phyloP scores from a whole-genome alignment of 2,888 invertebrate genomes.

The Volucella inflata region DNA sequence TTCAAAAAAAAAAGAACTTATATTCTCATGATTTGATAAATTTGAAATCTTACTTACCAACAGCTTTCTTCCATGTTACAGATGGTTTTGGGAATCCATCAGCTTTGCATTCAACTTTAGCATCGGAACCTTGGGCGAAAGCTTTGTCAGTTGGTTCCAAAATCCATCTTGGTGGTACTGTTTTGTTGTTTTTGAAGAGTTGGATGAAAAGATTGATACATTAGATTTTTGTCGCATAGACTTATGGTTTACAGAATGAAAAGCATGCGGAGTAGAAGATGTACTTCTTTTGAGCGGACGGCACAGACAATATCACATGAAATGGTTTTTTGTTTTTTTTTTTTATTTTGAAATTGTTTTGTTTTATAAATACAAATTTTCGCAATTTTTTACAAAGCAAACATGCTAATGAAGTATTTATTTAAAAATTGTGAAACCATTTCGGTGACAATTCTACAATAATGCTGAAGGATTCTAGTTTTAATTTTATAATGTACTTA shows the following conservation, averaged over 20 bases:
- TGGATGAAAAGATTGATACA: constrained; percentile 55
- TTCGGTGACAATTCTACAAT: constrained; percentile 72
- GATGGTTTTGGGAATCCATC: constrained; percentile 97
- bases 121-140: constrained; percentile 96
- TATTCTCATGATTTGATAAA: not conserved
- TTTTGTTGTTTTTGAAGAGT: constrained; percentile 65
- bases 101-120: constrained; percentile 97
- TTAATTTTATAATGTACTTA: constrained; percentile 22
- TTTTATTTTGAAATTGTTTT: constrained; percentile 18
- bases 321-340: constrained; percentile 70
- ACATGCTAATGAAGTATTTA: constrained; percentile 2
- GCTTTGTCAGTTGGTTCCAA: constrained; percentile 97
- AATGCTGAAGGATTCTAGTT: constrained; percentile 72
- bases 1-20: constrained; percentile 29
- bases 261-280: constrained; percentile 79
- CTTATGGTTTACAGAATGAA: constrained; percentile 30
- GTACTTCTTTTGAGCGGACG: constrained; percentile 76
- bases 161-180: constrained; percentile 98
- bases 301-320: constrained; percentile 79
- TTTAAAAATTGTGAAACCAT: constrained; percentile 60
- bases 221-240: constrained; percentile 34
- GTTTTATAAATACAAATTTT: not conserved
- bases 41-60: constrained; percentile 86
- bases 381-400: constrained; percentile 33
- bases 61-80: constrained; percentile 97